Conservation (phyloP, 2,888 invertebrate species). For the Diaphora mendica region DNA sequence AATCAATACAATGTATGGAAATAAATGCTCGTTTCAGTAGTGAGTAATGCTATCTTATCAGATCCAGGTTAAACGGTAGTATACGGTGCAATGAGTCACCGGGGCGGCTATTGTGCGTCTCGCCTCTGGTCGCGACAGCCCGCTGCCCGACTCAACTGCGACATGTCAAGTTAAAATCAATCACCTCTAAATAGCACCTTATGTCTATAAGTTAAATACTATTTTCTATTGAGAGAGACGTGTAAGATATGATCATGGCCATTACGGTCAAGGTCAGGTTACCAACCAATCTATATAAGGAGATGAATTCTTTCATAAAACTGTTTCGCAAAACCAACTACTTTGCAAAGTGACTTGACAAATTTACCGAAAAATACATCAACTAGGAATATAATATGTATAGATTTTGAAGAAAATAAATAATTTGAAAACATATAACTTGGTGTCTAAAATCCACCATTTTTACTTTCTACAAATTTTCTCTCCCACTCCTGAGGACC, state of each 20-base stretch:
- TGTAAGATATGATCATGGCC: too few species aligned
- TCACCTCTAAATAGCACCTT: not conserved
- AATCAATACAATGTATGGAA: not conserved
- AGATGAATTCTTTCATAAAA: not conserved
- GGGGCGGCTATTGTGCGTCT: not conserved
- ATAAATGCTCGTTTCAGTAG: not conserved
- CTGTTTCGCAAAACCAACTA: not conserved
- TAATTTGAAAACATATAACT: too few species aligned
- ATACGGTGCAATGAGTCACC: conserved; percentile 13
- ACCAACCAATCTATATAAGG: not conserved
- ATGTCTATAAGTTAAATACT: not conserved
- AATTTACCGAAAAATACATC: not conserved
- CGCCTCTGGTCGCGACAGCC: conserved; percentile 7
- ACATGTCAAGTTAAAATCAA: conserved; percentile 5
- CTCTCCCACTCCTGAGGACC: too few species aligned
- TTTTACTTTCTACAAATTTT: too few species aligned
- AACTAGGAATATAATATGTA: too few species aligned
- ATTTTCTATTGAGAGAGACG: not conserved
- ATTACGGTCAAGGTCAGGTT: not conserved
- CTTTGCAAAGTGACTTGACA: not conserved
- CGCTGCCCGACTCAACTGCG: conserved; percentile 6
- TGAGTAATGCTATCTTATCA: not conserved
- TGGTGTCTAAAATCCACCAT: too few species aligned
- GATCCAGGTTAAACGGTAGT: not conserved
- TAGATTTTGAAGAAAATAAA: not conserved